A percentile compares a stretch with the other conserved stretches of the same genome.
phyloP scores from a whole-genome alignment of 2,888 invertebrate genomes.

The Drosophila atripex region DNA sequence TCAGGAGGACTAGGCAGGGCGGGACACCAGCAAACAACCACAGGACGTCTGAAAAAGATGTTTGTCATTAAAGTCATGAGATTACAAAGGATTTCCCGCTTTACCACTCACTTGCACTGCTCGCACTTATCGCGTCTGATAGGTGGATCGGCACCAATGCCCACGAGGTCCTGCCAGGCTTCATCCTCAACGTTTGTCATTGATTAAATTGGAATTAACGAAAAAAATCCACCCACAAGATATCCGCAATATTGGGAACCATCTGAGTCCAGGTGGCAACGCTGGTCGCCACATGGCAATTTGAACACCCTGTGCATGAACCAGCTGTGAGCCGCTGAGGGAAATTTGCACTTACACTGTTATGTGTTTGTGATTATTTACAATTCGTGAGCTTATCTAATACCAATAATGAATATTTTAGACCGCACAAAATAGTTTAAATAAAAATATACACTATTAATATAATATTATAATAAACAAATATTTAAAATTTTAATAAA shows the following conservation, averaged over 20 bases:
- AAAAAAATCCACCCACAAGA: slow-evolving; percentile 9
- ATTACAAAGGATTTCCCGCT: background rate
- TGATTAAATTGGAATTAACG: slow-evolving; percentile 42
- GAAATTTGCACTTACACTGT: slow-evolving; percentile 1
- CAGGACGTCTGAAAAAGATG: slow-evolving; percentile 88
- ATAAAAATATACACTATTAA: background rate
- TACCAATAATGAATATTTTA: background rate
- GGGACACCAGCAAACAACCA: slow-evolving; percentile 95
- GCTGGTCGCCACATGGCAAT: slow-evolving; percentile 34
- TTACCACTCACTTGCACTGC: slow-evolving; percentile 87
- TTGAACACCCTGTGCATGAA: slow-evolving; percentile 12
- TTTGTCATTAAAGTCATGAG: background rate
- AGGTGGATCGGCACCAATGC: slow-evolving; percentile 91
- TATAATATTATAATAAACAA: background rate
- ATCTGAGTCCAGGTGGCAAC: slow-evolving; percentile 51
- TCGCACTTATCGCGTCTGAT: slow-evolving; percentile 88
- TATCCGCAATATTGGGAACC: background rate
- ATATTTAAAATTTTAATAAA: too few species aligned
- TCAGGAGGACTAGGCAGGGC: slow-evolving; percentile 90
- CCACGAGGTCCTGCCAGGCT: slow-evolving; percentile 89
- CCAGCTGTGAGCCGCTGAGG: slow-evolving; percentile 16
- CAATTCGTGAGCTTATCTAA: background rate
- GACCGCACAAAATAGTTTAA: background rate
- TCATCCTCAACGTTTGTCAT: slow-evolving; percentile 73
- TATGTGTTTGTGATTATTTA: background rate